Percentiles rank a stretch among this genome's conserved stretches.
phyloP scores from a whole-genome alignment of 1,140 invertebrate genomes.

The Drosophila pachea region DNA sequence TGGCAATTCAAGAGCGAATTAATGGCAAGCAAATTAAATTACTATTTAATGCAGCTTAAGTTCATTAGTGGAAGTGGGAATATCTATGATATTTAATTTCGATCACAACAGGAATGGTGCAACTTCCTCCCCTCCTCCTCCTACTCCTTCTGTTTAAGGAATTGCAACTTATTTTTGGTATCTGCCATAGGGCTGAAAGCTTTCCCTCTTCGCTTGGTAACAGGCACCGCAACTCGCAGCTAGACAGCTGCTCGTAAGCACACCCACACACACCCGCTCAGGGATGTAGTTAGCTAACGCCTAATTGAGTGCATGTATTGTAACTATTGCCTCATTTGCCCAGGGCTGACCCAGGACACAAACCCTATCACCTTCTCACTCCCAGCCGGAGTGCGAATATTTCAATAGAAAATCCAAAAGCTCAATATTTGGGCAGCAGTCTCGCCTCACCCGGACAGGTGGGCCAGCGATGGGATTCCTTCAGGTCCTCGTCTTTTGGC shows the following conservation, averaged over 20 bases:
- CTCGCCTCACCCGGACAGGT: constrained; percentile 34
- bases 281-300: constrained; percentile 17
- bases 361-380: constrained; percentile 3
- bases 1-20: no score
- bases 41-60: no score
- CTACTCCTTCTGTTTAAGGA: no score
- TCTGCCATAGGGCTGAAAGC: neutral
- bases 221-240: constrained; percentile 12
- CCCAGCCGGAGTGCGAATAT: constrained; percentile 21
- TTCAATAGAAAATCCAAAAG: constrained; percentile 65
- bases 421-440: constrained; percentile 60
- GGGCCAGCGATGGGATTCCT: constrained; percentile 21
- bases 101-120: no score
- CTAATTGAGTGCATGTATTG: constrained; percentile 65
- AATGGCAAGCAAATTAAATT: no score
- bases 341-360: constrained; percentile 38
- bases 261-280: constrained; percentile 10
- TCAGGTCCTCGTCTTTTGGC: constrained; percentile 50
- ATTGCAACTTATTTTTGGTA: no score
- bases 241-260: neutral
- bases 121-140: no score
- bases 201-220: constrained; percentile 18
- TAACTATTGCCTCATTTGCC: constrained; percentile 51
- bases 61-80: no score
- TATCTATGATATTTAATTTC: no score